Percentiles rank a stretch among this genome's conserved stretches.
phyloP scores from a whole-genome alignment of 2,797 vertebrate genomes.

The Botia almorhae region DNA sequence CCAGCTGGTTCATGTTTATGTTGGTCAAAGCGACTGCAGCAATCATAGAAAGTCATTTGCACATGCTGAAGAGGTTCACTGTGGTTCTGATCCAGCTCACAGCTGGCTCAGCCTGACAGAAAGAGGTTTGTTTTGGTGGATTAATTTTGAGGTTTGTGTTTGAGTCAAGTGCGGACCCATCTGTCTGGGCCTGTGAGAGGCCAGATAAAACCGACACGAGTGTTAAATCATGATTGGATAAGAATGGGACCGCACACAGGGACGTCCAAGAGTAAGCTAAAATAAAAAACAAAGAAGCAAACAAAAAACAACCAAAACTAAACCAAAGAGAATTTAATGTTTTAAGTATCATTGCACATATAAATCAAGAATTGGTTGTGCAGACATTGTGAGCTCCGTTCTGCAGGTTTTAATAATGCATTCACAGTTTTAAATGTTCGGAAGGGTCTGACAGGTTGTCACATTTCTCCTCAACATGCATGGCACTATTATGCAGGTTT shows the following conservation, averaged over 20 bases:
- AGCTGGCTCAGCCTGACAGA: slow-evolving; percentile 47
- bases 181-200: slow-evolving; percentile 52
- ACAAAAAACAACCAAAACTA: slow-evolving; percentile 7
- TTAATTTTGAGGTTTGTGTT: slow-evolving; percentile 59
- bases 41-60: slow-evolving; percentile 37
- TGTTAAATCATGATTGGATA: slow-evolving; percentile 53
- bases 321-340: too few relatives aligned
- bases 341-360: slow-evolving; percentile 12
- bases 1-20: slow-evolving; percentile 15
- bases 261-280: background rate
- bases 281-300: slow-evolving; percentile 14
- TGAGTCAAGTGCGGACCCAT: slow-evolving; percentile 53
- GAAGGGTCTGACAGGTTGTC: slow-evolving; percentile 27
- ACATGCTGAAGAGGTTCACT: slow-evolving; percentile 13
- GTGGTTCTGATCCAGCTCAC: slow-evolving; percentile 36
- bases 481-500: slow-evolving; percentile 27
- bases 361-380: background rate
- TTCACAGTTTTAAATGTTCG: slow-evolving; percentile 21
- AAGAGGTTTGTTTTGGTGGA: slow-evolving; percentile 58
- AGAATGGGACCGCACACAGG: slow-evolving; percentile 22
- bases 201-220: slow-evolving; percentile 51
- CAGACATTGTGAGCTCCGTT: background rate
- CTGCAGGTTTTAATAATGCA: slow-evolving; percentile 31
- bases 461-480: slow-evolving; percentile 30
- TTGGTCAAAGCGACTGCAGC: slow-evolving; percentile 19